Evolutionary conservation across 2,888 invertebrate genomes (phyloP).

Genomic region (Scaptomyza cyrtandrae): DNA sequence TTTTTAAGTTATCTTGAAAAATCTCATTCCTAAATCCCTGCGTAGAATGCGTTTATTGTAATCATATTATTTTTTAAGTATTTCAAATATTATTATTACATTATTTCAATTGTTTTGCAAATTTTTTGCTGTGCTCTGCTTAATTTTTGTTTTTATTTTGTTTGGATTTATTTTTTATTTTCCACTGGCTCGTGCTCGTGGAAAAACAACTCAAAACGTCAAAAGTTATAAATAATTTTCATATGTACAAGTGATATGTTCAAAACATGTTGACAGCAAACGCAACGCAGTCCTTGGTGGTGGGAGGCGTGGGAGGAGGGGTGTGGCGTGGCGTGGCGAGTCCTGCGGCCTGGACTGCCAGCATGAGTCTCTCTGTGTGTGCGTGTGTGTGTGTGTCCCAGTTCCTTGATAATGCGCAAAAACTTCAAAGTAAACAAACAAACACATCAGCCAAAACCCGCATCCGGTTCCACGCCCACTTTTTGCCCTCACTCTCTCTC

Average conservation of each 20-base stretch:
- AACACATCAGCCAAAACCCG: slow-evolving; percentile 66
- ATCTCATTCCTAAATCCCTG: no score
- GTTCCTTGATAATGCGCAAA: slow-evolving; percentile 67
- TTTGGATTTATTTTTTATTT: slow-evolving; percentile 9
- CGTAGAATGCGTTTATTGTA: no score
- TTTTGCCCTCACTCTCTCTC: not conserved
- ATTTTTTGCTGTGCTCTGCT: not conserved
- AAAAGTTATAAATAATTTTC: slow-evolving; percentile 80
- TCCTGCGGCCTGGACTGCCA: slow-evolving; percentile 47
- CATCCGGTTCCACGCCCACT: slow-evolving; percentile 1
- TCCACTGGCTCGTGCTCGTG: slow-evolving; percentile 5
- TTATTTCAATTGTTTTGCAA: slow-evolving; percentile 27
- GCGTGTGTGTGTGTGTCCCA: slow-evolving; percentile 60
- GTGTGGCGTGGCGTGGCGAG: not conserved
- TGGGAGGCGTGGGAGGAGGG: slow-evolving; percentile 5
- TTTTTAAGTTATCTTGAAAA: not conserved
- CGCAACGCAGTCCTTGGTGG: slow-evolving; percentile 40
- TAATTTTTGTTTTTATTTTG: slow-evolving; percentile 15
- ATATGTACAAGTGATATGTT: slow-evolving; percentile 79
- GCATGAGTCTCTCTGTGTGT: slow-evolving; percentile 16
- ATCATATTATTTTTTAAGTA: not conserved
- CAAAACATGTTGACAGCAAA: slow-evolving; percentile 79
- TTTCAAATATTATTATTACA: not conserved
- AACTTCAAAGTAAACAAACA: slow-evolving; percentile 79
- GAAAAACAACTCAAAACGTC: slow-evolving; percentile 75